Conservation (phyloP, 2,113 vertebrate species). For the Callipepla californica region DNA sequence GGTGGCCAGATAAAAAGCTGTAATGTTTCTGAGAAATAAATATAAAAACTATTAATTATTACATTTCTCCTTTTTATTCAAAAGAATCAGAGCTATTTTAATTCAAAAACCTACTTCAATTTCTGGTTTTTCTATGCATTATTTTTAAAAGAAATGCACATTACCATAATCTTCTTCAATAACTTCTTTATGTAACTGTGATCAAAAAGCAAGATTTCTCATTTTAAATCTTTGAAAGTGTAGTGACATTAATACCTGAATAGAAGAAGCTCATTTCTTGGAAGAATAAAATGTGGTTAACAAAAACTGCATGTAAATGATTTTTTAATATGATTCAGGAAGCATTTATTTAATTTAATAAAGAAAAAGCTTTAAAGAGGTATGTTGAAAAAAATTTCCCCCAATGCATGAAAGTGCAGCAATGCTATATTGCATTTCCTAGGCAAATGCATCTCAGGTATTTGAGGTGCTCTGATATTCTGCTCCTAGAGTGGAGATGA, state of each 20-base stretch:
- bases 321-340: not conserved
- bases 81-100: not conserved
- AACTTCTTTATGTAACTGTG: not conserved
- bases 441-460: slow-evolving; percentile 39
- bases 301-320: not conserved
- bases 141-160: not conserved
- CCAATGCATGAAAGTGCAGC: slow-evolving; percentile 8
- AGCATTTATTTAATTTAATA: not conserved
- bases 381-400: slow-evolving; percentile 52
- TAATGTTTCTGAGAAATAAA: fast-evolving
- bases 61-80: not conserved
- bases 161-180: not conserved
- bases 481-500: slow-evolving; percentile 37
- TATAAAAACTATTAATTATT: not conserved
- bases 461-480: slow-evolving; percentile 12
- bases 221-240: not conserved
- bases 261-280: not conserved
- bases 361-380: slow-evolving; percentile 10
- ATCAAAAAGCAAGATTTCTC: not conserved
- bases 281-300: not conserved
- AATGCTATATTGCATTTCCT: not conserved
- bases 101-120: not conserved
- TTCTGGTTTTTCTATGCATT: not conserved
- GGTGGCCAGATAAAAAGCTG: not conserved
- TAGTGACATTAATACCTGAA: not conserved